Evolutionary conservation across 2,113 vertebrate genomes (phyloP), one percentile per base, ranked within the genome.

Genomic region (Mirounga angustirostris): DNA sequence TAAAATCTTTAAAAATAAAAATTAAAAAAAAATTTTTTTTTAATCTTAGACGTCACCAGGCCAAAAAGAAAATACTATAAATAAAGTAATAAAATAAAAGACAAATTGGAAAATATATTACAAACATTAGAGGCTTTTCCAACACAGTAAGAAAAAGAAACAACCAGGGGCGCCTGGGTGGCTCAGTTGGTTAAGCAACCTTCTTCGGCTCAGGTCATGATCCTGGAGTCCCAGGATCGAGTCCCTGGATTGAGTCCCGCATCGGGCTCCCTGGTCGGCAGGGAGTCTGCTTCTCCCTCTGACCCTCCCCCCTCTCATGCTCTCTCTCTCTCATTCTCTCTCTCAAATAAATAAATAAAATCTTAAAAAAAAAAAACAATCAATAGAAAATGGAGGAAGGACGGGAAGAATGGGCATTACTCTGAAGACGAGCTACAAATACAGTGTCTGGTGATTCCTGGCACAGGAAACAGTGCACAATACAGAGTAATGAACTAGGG

Each of bases 1-100:
- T 26, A 61, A 61, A 61, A 61, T 61, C 59, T 61, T 61, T 14
- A 46, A 46, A 46, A 46, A 46, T 46, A 46, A 46, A 52, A 46
- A 46, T 46, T 7, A 46, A 15, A 71, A 71, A 67, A 12, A 89
- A 80, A 40, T 2, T 40, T 40, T 40, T 40, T 40, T 40, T 40
- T 40, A 95, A 80, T 26, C 24, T 89, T 86, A 40, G 69, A 36
- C n/a, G 36, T 40, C 52, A 52, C 5, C 56, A 36, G n/a, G 88
- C 19, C 50, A 87, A 67, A 87, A 87, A 74, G 24, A 80, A 95
- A 67, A 43, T 52, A 50, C 3, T 9, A 5, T 52, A 76, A 76
- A 61, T 74, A 58, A 86, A 65, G 26, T 43, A 93, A 67, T 80
- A 86, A 93, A 93, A 81, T 80, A 86, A 93, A 93, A 67, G 80